These are phyloP conservation scores for Leptinotarsa undecemlineata DNA, from an alignment of 1,140 invertebrate species.

Conservation along the genomic window DNA sequence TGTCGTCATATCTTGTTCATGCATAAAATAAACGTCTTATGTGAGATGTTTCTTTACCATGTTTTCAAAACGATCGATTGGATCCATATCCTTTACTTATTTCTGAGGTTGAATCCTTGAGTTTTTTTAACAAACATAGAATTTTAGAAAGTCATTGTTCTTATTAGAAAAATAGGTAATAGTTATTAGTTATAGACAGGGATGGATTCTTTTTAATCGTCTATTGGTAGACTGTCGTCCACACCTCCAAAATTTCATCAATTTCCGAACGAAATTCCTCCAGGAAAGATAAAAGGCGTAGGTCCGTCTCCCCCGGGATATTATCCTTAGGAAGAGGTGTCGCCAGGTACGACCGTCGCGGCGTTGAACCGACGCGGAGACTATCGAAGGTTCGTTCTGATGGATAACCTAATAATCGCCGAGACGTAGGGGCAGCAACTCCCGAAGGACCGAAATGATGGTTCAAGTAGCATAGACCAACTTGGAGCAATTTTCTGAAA, in stretches of 20 bases:
- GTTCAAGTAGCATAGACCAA: constrained; percentile 58
- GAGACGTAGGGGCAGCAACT: constrained; percentile 43
- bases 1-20: too few relatives aligned
- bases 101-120: too few relatives aligned
- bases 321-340: constrained; percentile 34
- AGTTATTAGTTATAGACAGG: too few relatives aligned
- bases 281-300: constrained; percentile 25
- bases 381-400: constrained; percentile 27
- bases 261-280: not conserved
- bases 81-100: too few relatives aligned
- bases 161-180: too few relatives aligned
- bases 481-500: constrained; percentile 66
- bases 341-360: constrained; percentile 36
- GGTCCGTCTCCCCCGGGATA: constrained; percentile 19
- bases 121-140: too few relatives aligned
- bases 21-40: too few relatives aligned
- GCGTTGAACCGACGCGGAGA: constrained; percentile 14
- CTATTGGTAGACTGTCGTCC: too few relatives aligned
- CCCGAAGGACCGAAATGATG: constrained; percentile 43
- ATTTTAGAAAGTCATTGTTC: too few relatives aligned
- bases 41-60: too few relatives aligned
- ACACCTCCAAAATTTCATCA: not conserved
- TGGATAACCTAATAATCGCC: constrained; percentile 53
- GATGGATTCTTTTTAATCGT: too few relatives aligned
- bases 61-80: too few relatives aligned